These are phyloP conservation scores for Athene cunicularia DNA, from an alignment of 2,113 vertebrate genomes.

Conservation along the genomic window DNA sequence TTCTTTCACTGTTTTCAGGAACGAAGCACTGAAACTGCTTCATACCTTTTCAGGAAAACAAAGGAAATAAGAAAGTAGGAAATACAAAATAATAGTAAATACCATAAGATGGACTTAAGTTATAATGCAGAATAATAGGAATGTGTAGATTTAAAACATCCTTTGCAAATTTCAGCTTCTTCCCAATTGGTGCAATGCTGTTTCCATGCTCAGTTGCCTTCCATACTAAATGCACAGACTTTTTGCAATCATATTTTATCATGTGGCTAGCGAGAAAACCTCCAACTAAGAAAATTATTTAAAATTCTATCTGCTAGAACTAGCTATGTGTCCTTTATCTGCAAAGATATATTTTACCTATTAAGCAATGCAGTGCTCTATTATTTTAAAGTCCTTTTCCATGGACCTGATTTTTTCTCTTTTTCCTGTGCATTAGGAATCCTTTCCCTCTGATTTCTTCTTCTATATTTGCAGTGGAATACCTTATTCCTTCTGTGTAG, in stretches of 20 bases:
- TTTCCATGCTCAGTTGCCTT: neutral
- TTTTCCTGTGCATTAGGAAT: neutral
- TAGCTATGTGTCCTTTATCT: neutral
- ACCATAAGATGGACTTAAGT: neutral
- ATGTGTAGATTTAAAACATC: neutral
- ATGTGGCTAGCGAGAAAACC: neutral
- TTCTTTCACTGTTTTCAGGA: neutral
- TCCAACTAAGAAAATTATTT: neutral
- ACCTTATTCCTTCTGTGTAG: neutral
- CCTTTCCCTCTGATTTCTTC: neutral
- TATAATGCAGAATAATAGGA: neutral
- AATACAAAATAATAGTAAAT: neutral
- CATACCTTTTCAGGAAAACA: neutral
- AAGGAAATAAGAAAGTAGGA: neutral
- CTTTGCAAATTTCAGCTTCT: neutral
- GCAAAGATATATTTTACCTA: neutral
- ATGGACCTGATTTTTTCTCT: neutral
- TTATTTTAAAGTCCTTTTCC: neutral
- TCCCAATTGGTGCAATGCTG: neutral
- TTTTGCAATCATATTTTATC: neutral
- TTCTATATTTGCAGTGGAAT: neutral
- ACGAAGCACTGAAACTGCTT: neutral
- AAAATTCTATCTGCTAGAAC: neutral
- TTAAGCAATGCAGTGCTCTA: neutral
- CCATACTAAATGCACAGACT: neutral